Evolutionary conservation across 2,113 vertebrate genomes (phyloP).

Genomic region (Pipra filicauda): DNA sequence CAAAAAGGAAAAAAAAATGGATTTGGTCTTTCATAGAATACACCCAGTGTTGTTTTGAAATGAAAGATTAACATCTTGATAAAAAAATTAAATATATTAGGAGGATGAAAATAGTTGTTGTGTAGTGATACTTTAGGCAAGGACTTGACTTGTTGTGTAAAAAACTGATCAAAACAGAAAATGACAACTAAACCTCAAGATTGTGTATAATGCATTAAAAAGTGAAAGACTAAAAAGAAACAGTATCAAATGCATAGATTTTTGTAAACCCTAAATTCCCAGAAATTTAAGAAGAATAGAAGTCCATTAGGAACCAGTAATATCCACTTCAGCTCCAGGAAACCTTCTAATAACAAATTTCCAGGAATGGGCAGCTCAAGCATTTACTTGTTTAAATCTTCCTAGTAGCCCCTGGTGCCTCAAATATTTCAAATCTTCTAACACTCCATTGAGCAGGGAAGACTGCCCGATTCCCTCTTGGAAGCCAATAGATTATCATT

Average conservation of each 20-base stretch:
- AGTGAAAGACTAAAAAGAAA: neutral
- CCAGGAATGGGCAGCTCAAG: neutral
- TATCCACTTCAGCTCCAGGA: neutral
- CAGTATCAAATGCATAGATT: neutral
- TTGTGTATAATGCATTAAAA: neutral
- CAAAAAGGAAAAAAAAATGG: neutral
- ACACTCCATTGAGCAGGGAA: conserved; percentile 9
- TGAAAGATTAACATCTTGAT: neutral
- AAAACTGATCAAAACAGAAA: neutral
- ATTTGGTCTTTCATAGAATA: neutral
- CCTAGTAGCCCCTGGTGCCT: neutral
- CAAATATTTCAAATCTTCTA: conserved; percentile 17
- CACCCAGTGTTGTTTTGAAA: neutral
- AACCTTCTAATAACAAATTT: neutral
- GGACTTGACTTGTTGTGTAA: neutral
- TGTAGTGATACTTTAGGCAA: neutral
- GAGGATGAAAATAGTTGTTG: neutral
- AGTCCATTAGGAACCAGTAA: neutral
- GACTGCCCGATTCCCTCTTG: conserved; percentile 4
- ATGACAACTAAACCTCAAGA: neutral
- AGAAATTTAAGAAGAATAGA: neutral
- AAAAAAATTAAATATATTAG: neutral
- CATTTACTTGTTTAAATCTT: neutral
- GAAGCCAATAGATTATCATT: conserved; percentile 33
- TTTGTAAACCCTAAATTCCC: neutral